Evolutionary conservation across 2,113 vertebrate species (phyloP).

Genomic region (Stigmatopora argus): DNA sequence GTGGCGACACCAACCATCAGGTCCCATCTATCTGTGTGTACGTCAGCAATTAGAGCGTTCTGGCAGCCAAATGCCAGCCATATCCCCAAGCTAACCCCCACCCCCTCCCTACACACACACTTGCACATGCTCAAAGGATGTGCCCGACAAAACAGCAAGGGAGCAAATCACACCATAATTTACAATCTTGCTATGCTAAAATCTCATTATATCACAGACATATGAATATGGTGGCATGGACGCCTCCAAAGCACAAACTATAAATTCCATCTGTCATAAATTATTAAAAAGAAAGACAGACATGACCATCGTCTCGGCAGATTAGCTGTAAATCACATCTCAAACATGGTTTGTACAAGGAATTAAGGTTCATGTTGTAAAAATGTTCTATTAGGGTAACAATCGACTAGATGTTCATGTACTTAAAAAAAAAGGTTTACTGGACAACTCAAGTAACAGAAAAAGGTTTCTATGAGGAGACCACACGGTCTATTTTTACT

Average conservation of each 20-base stretch:
- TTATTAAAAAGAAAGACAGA: slow-evolving; percentile 65
- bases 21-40: slow-evolving; percentile 69
- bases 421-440: slow-evolving; percentile 22
- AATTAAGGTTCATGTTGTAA: slow-evolving; percentile 55
- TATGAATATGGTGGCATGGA: slow-evolving; percentile 58
- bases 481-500: slow-evolving; percentile 10
- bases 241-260: slow-evolving; percentile 43
- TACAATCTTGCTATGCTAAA: slow-evolving; percentile 67
- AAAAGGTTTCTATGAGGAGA: not conserved
- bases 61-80: slow-evolving; percentile 70
- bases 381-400: slow-evolving; percentile 32
- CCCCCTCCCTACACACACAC: slow-evolving; percentile 20
- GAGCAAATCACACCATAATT: slow-evolving; percentile 69
- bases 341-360: slow-evolving; percentile 63
- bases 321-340: slow-evolving; percentile 61
- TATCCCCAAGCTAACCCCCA: slow-evolving; percentile 60
- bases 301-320: slow-evolving; percentile 59
- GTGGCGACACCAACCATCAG: slow-evolving; percentile 66
- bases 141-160: slow-evolving; percentile 65
- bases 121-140: slow-evolving; percentile 47
- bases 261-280: slow-evolving; percentile 66
- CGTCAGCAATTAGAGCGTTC: slow-evolving; percentile 68
- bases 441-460: slow-evolving; percentile 29
- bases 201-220: slow-evolving; percentile 70
- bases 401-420: not conserved